Base-by-base conservation (phyloP, 2,113 vertebrate species). In the Motacilla tschutschensis region DNA sequence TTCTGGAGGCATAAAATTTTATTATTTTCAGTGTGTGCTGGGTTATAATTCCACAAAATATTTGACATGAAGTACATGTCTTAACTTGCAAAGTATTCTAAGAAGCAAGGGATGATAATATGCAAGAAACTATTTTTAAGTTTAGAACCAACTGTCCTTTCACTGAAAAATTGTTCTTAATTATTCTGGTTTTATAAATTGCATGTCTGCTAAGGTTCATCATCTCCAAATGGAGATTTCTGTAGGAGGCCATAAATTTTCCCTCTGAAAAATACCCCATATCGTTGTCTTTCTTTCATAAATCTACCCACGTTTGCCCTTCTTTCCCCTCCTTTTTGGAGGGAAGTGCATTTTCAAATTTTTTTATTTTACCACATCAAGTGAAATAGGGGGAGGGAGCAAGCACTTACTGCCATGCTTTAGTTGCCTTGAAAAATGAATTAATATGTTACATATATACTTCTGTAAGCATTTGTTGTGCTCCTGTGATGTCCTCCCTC, bases 1-100 rank as follows among this genome's bases (percentile, higher is more conserved):
- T 95, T 95, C 92, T 84, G 75, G 78, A 92, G 78, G 83, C 92
- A 95, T 92, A 94, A 92, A 81, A 88, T 93, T 93, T 95, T 92
- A 94, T 88, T 95, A 93, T 95, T 92, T 92, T 90, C 88, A 24
- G 3, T 86, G 62, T 94, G 88, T 85, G 66, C 80, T 88, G 80
- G 65, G 88, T 85, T 92, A 55, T 94, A 94, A 94, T 83, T 94
- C 77, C 90, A 76, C 24, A 58, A 88, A 89, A 70, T 74, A 85
- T 90, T 84, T 94, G 94, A 95, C 89, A 62, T 73, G 80, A 88
- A 92, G 77, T 88, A 66, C 90, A 92, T 86, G 88, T 85, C 85
- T 89, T 88, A 91, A 94, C 93, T 95, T 92, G 60, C 72, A 79
- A 86, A 88, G 55, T 82, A 66, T 79, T 88, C 72, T 63, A 53